Evolutionary conservation across 1,140 invertebrate species (phyloP).

Genomic region (Habropoda laboriosa): DNA sequence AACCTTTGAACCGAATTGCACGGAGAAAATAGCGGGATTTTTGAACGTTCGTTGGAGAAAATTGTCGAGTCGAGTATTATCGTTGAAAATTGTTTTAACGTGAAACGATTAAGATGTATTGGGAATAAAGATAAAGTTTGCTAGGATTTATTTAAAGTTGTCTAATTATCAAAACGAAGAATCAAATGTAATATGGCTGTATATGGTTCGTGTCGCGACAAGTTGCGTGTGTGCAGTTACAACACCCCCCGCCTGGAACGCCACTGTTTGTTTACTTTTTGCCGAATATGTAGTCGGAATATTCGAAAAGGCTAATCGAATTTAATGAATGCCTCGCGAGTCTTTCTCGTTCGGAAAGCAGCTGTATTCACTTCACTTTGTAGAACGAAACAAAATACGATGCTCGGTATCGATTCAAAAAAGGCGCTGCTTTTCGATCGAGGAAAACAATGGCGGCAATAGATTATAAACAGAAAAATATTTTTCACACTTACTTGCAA

Average conservation of each 20-base stretch:
- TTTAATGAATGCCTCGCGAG: background rate
- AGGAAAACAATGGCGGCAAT: background rate
- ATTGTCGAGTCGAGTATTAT: too few relatives aligned
- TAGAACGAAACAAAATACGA: too few relatives aligned
- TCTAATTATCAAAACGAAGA: background rate
- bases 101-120: background rate
- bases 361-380: too few relatives aligned
- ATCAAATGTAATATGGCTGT: constrained; percentile 3
- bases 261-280: constrained; percentile 14
- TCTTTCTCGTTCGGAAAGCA: background rate
- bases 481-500: constrained; percentile 53
- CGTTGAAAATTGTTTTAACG: background rate
- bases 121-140: too few relatives aligned
- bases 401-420: background rate
- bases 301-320: constrained; percentile 5
- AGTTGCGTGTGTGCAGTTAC: constrained; percentile 3
- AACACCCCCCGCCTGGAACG: background rate
- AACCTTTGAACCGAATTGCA: background rate
- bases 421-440: background rate
- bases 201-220: constrained; percentile 12
- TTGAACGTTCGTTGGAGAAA: too few relatives aligned
- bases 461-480: background rate
- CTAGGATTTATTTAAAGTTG: too few relatives aligned
- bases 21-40: background rate
- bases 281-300: background rate